Percentiles rank a stretch among this genome's conserved stretches.
Conservation (phyloP, 2,797 vertebrate species). For the Sorex maritimensis region DNA sequence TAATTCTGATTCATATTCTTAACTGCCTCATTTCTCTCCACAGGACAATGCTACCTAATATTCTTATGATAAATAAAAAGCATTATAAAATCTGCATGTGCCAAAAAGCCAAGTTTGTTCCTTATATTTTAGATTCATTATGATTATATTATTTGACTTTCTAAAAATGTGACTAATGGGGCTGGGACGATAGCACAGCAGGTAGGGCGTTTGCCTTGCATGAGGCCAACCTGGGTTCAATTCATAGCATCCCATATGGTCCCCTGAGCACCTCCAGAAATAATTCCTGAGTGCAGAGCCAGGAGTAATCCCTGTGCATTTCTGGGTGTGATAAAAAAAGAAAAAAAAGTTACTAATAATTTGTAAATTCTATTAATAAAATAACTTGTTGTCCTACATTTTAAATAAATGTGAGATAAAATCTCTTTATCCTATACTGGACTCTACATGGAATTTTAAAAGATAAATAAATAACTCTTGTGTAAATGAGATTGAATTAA, state of each 20-base stretch:
- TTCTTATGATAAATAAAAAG: neutral
- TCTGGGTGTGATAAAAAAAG: too few species aligned
- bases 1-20: constrained; percentile 28
- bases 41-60: neutral
- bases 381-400: constrained; percentile 34
- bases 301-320: too few species aligned
- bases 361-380: constrained; percentile 57
- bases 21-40: constrained; percentile 24
- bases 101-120: neutral
- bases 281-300: too few species aligned
- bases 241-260: too few species aligned
- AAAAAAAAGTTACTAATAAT: constrained; percentile 26
- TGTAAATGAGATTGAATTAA: constrained; percentile 14
- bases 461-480: constrained; percentile 31
- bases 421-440: constrained; percentile 42
- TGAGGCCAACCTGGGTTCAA: too few species aligned
- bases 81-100: neutral
- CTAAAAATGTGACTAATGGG: neutral
- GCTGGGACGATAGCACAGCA: too few species aligned
- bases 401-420: constrained; percentile 33
- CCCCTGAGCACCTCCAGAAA: too few species aligned
- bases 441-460: neutral
- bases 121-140: constrained; percentile 25
- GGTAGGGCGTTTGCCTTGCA: too few species aligned
- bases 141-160: constrained; percentile 36